Percentiles rank a stretch among this genome's conserved stretches.
phyloP scores from a whole-genome alignment of 2,797 vertebrate species.

The Urocyon cinereoargenteus region DNA sequence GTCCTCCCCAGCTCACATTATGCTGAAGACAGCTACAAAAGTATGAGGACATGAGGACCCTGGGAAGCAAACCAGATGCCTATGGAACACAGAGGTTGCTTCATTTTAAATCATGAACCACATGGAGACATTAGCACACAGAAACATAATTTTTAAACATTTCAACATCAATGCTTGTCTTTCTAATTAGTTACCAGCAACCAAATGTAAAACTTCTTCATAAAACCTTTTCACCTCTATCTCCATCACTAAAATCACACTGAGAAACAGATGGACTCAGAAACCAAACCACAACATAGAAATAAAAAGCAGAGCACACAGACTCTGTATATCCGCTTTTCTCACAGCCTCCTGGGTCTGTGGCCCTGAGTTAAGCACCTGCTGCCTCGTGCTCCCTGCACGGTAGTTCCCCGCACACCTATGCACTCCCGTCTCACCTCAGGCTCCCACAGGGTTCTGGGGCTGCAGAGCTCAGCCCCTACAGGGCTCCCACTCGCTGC shows the following conservation, averaged over 20 bases:
- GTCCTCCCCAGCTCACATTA: background rate
- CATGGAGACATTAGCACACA: background rate
- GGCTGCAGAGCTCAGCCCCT: background rate
- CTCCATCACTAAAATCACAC: background rate
- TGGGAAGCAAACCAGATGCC: background rate
- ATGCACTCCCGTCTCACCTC: background rate
- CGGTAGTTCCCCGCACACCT: background rate
- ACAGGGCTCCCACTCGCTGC: background rate
- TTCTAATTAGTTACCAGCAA: background rate
- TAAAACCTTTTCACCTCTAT: background rate
- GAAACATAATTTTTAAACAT: background rate
- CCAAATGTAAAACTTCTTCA: background rate
- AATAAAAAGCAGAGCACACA: background rate
- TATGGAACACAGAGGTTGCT: rapidly evolving
- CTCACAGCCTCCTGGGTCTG: background rate
- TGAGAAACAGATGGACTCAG: background rate
- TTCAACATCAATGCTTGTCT: background rate
- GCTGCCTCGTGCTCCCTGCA: background rate
- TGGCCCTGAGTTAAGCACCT: rapidly evolving
- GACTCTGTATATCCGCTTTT: no score
- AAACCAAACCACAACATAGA: background rate
- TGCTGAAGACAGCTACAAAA: background rate
- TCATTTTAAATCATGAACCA: background rate
- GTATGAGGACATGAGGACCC: no score
- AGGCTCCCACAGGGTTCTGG: background rate